Evolutionary conservation across 2,888 invertebrate species (phyloP).

Genomic region (Nomada fucata): DNA sequence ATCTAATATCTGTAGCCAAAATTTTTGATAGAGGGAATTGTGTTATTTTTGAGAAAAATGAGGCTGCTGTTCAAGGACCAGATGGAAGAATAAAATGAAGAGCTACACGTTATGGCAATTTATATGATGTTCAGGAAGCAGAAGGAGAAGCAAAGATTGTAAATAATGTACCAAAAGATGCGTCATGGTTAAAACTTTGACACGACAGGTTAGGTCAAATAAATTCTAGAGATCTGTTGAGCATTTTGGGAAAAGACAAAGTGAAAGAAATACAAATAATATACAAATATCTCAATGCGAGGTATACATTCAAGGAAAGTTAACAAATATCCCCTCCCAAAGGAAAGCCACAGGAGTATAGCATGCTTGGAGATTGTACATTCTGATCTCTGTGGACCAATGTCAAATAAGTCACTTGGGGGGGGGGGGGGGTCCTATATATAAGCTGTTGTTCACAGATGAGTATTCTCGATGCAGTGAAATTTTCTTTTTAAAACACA

Average conservation of each 20-base stretch:
- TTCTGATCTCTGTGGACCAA: slow-evolving; percentile 27
- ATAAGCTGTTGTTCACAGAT: slow-evolving; percentile 28
- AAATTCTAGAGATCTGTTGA: slow-evolving; percentile 30
- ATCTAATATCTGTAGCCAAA: slow-evolving; percentile 36
- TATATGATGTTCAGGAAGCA: slow-evolving; percentile 30
- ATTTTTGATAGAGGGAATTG: slow-evolving; percentile 19
- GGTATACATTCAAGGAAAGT: slow-evolving; percentile 21
- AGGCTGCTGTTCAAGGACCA: slow-evolving; percentile 9
- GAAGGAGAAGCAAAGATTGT: neutral
- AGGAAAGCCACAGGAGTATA: neutral
- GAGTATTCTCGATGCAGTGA: slow-evolving; percentile 34
- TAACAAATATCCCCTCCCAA: slow-evolving; percentile 13
- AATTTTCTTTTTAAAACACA: slow-evolving; percentile 1
- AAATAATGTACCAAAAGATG: neutral
- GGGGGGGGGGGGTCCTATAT: slow-evolving; percentile 12
- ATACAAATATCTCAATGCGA: neutral
- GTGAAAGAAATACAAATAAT: neutral
- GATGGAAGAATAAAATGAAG: slow-evolving; percentile 17
- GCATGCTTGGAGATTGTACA: slow-evolving; percentile 26
- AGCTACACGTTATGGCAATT: slow-evolving; percentile 20
- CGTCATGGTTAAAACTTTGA: slow-evolving; percentile 27
- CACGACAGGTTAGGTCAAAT: slow-evolving; percentile 41
- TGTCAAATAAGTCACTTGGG: slow-evolving; percentile 11
- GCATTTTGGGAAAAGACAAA: neutral
- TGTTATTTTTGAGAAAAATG: slow-evolving; percentile 15